phyloP scores from a whole-genome alignment of 2,113 vertebrate genomes.

The Prolemur simus region DNA sequence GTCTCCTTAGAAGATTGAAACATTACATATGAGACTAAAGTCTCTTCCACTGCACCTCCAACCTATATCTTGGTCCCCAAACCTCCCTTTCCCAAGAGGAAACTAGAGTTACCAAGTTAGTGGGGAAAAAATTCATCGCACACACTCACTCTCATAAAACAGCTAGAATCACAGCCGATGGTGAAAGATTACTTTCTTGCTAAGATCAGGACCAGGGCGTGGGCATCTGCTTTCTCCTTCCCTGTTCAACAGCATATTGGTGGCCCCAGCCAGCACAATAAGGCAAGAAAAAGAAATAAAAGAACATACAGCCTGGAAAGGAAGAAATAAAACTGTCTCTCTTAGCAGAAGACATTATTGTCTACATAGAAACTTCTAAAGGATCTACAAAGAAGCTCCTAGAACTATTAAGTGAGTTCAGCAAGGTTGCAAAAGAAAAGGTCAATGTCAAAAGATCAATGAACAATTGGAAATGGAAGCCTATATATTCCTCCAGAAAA shows the following conservation, averaged over 20 bases:
- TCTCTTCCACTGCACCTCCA: not conserved
- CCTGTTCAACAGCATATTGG: not conserved
- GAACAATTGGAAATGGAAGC: not conserved
- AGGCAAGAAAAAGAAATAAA: conserved; percentile 48
- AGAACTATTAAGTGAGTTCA: not conserved
- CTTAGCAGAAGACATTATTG: not conserved
- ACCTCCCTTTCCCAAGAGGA: not conserved
- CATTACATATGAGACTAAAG: not conserved
- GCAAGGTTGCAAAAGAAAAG: not conserved
- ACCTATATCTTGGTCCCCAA: not conserved
- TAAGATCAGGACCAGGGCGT: not conserved
- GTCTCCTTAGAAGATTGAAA: not conserved
- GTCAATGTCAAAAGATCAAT: not conserved
- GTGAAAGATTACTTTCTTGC: not conserved
- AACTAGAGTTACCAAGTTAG: not conserved
- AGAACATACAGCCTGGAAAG: not conserved
- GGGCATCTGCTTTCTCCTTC: not conserved
- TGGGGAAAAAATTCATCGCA: not conserved
- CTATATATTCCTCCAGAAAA: not conserved
- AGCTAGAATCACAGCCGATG: not conserved
- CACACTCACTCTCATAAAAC: not conserved
- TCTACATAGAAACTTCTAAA: not conserved
- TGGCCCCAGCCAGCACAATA: not conserved
- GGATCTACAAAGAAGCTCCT: not conserved
- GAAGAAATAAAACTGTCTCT: not conserved